Conservation (phyloP, 1,140 invertebrate genomes). For the Copidosoma floridanum region DNA sequence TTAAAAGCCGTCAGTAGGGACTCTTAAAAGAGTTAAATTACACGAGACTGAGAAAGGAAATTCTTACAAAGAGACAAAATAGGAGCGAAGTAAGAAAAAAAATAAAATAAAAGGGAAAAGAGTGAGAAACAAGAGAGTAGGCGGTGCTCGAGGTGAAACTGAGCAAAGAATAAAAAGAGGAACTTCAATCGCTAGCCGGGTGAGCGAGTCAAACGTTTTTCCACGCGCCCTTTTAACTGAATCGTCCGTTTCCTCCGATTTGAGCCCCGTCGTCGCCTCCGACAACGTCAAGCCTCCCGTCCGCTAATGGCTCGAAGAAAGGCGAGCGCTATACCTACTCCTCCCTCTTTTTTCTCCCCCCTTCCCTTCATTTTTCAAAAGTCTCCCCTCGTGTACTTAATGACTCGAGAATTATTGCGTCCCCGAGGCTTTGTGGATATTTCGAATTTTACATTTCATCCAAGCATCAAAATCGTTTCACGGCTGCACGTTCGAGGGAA, state of each 20-base stretch:
- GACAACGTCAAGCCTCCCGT: slow-evolving; percentile 1
- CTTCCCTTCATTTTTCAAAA: slow-evolving; percentile 2
- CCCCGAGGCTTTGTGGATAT: neutral
- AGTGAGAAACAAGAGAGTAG: neutral
- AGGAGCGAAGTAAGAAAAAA: neutral
- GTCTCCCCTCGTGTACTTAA: slow-evolving; percentile 3
- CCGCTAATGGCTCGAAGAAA: slow-evolving; percentile 11
- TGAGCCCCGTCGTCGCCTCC: neutral
- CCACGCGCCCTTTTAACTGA: slow-evolving; percentile 14
- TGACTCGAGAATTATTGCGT: neutral
- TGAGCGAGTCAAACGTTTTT: slow-evolving; percentile 12
- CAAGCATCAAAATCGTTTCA: too few relatives aligned
- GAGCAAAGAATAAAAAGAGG: slow-evolving; percentile 9
- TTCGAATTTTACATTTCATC: neutral
- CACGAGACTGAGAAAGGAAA: neutral
- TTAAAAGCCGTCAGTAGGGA: neutral
- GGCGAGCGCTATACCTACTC: neutral
- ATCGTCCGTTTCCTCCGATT: slow-evolving; percentile 22
- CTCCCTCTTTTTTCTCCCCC: neutral
- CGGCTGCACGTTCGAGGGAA: too few relatives aligned
- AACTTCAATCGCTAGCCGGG: neutral
- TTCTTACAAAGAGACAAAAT: neutral
- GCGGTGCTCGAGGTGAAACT: neutral
- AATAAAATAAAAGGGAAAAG: too few relatives aligned
- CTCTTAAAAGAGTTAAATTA: slow-evolving; percentile 4